Conservation (phyloP, 2,888 invertebrate species). For the Dinocampus coccinellae region DNA sequence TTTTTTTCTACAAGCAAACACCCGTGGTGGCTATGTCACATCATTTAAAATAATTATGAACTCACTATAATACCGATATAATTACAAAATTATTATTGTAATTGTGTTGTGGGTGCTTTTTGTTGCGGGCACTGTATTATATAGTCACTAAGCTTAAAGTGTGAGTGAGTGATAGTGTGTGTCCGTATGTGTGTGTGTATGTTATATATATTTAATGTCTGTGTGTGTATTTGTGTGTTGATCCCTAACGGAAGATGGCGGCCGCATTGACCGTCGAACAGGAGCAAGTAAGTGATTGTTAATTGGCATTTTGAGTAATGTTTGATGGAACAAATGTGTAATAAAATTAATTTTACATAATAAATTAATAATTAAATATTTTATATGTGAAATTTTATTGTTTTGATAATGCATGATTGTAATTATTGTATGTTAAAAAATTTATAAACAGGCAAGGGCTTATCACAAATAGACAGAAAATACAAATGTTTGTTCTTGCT, state of each 20-base stretch:
- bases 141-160: background rate
- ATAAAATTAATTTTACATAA: background rate
- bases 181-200: conserved; percentile 9
- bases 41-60: background rate
- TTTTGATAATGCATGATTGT: background rate
- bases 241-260: conserved; percentile 73
- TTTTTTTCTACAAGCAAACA: too few species aligned
- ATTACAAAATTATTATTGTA: background rate
- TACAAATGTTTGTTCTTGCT: background rate
- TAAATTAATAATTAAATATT: background rate
- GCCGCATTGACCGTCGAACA: conserved; percentile 83
- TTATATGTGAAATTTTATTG: background rate
- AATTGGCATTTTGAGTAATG: conserved; percentile 40
- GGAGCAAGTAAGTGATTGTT: conserved; percentile 78
- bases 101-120: background rate
- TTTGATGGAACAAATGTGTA: conserved; percentile 4
- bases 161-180: background rate
- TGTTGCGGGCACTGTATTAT: background rate
- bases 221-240: conserved; percentile 43
- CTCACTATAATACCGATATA: conserved; percentile 3
- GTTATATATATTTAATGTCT: conserved; percentile 12
- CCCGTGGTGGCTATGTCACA: too few species aligned
- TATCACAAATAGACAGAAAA: background rate
- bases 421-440: background rate
- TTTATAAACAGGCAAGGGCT: background rate